A percentile compares a stretch with the other conserved stretches of the same genome.
These are phyloP conservation scores for Oreochromis niloticus DNA, from an alignment of 2,113 vertebrate genomes.

Conservation along the genomic window DNA sequence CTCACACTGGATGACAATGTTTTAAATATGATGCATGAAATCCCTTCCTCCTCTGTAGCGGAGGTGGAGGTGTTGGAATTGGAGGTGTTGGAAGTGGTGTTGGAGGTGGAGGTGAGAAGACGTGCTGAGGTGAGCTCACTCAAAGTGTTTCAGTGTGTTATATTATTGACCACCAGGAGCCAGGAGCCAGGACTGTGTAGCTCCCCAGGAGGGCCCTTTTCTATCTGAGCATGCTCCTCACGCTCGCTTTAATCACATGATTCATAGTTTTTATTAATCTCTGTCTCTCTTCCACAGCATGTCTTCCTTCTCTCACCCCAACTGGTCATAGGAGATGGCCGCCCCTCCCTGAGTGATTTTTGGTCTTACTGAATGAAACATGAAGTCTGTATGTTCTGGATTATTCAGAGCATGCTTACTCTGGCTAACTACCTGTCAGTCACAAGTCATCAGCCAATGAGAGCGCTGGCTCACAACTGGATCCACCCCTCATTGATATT, in stretches of 20 bases:
- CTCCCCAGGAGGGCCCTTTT: background rate
- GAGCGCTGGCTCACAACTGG: background rate
- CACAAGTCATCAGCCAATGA: background rate
- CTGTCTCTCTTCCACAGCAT: background rate
- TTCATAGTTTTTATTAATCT: background rate
- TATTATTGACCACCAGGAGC: background rate
- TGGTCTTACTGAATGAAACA: background rate
- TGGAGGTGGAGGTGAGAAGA: background rate
- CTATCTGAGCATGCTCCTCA: background rate
- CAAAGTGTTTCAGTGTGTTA: background rate
- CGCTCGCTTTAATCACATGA: background rate
- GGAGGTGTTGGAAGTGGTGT: background rate
- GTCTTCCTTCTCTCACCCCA: background rate
- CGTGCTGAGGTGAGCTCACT: background rate
- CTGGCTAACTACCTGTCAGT: background rate
- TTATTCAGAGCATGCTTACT: background rate
- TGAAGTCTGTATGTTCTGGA: background rate
- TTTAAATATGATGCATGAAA: background rate
- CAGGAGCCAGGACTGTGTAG: background rate
- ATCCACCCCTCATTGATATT: background rate
- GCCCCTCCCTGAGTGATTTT: background rate
- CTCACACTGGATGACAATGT: background rate
- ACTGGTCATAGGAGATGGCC: background rate
- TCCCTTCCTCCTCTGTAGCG: background rate
- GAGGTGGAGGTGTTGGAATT: background rate